Base-by-base conservation (phyloP, 2,113 vertebrate species). In the Vanacampus margaritifer region DNA sequence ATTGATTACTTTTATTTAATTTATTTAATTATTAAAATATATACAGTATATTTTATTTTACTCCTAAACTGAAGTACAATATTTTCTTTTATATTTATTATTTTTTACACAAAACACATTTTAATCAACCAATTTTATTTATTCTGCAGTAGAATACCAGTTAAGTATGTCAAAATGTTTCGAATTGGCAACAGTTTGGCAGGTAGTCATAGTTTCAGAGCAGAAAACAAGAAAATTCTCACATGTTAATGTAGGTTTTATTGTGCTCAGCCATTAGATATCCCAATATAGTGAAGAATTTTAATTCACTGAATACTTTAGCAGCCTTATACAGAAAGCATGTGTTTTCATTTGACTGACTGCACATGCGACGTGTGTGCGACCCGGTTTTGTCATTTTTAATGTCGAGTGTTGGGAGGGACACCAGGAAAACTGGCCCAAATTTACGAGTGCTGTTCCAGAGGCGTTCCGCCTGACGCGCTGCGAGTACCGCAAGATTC, bases 401-500 rank as follows among this genome's bases (percentile, higher is more conserved):
- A 60, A 69, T 59, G 51, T 67, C 58, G 37, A 71, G 56, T 3
- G 19, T 62, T 66, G 64, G 57, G 76, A 75, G 78, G 79, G 78
- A 74, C 83, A 73, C 62, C 67, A 74, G 66, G 71, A 71, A 75
- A 78, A 76, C 75, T 75, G 73, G 74, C 69, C 56, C 17, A 46
- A n/a, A 23, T 70, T 72, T 7, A 3, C 56, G 14, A 36, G 35
- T 48, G 69, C 73, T 64, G 65, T 65, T 45, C 66, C 68, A 78
- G 50, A 78, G 74, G 75, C 85, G 89, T 89, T 89, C 79, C 81
- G 79, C 80, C 82, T 87, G 84, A 89, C 80, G 74, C 79, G 86
- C 80, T 75, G 75, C 11, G 67, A 87, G 83, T 82, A 85, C 85
- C 75, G 51, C 86, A 85, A 90, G 80, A 88, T 86, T 90, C 82